Conservation (phyloP, 2,888 invertebrate genomes). For the Drosophila imparisetae region DNA sequence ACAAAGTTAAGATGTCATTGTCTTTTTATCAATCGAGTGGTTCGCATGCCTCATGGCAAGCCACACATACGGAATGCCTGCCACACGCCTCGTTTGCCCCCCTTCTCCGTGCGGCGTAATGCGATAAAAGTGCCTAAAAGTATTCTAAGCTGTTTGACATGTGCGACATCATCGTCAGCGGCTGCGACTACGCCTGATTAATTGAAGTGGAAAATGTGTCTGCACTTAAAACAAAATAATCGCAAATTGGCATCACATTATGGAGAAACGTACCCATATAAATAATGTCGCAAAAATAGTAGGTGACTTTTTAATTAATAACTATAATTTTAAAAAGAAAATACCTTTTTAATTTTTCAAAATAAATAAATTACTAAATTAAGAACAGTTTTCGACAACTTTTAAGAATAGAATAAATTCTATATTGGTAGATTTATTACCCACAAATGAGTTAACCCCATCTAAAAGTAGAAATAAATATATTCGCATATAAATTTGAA, state of each 20-base stretch:
- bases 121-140: constrained; percentile 67
- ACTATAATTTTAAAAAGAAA: not conserved
- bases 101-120: constrained; percentile 42
- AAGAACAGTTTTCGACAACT: not conserved
- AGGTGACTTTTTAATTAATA: not conserved
- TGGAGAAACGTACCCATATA: not conserved
- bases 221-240: constrained; percentile 25
- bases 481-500: too few relatives aligned
- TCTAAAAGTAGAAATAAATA: too few relatives aligned
- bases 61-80: constrained; percentile 29
- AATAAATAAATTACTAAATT: not conserved
- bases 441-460: too few relatives aligned
- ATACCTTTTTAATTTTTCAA: not conserved
- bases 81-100: not conserved
- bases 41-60: constrained; percentile 28
- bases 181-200: constrained; percentile 42
- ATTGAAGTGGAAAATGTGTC: constrained; percentile 60
- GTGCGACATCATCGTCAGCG: constrained; percentile 53
- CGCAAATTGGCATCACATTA: not conserved
- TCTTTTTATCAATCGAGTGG: constrained; percentile 52
- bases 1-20: constrained; percentile 40
- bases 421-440: not conserved
- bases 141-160: constrained; percentile 64
- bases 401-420: not conserved
- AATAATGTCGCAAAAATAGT: not conserved